A percentile compares a stretch with the other conserved stretches of the same genome.
Conservation (phyloP, 2,888 invertebrate species). For the Nephrotoma appendiculata region DNA sequence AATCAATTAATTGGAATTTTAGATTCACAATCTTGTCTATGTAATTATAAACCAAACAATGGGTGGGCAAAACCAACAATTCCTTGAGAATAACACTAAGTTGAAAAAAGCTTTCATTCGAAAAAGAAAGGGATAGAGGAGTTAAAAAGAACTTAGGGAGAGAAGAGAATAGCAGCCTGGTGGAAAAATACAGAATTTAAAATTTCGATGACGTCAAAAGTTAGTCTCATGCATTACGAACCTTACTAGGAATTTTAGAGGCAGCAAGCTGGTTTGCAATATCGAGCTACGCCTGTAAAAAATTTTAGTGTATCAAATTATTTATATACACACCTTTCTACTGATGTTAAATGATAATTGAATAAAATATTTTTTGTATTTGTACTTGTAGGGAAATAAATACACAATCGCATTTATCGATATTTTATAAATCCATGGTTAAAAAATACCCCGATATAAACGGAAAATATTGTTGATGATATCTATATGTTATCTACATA, state of each 20-base stretch:
- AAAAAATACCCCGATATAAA: neutral
- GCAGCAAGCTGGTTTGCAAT: neutral
- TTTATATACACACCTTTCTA: neutral
- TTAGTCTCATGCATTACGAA: fast-evolving
- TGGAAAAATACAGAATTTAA: too few species aligned
- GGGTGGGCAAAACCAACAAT: too few species aligned
- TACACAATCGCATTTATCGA: neutral
- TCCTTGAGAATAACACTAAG: too few species aligned
- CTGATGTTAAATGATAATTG: neutral
- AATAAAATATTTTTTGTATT: neutral
- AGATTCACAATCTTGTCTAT: too few species aligned
- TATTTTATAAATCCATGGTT: neutral
- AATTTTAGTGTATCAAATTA: neutral
- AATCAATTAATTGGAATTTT: too few species aligned
- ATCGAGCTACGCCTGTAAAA: neutral
- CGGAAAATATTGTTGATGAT: neutral
- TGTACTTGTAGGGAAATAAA: neutral
- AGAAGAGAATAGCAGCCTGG: too few species aligned
- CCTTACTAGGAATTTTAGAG: too few species aligned
- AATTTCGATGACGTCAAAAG: too few species aligned
- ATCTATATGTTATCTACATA: neutral
- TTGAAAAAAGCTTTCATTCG: too few species aligned
- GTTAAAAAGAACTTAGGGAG: too few species aligned
- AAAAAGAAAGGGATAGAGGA: too few species aligned
- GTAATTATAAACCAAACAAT: too few species aligned